Conservation (phyloP, 2,888 invertebrate species). For the Emmelina monodactyla region DNA sequence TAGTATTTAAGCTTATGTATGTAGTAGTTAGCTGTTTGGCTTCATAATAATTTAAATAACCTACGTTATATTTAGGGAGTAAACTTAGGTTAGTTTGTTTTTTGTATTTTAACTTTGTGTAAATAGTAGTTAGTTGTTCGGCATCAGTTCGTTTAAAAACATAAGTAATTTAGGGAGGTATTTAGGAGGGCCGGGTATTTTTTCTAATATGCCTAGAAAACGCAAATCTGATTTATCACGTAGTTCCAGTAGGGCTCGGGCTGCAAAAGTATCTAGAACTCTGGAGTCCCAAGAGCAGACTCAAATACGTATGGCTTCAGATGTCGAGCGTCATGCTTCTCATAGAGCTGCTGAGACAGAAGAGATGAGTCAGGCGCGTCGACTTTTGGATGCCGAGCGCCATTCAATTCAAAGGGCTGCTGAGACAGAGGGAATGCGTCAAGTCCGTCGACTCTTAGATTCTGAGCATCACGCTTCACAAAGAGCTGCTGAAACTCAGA, state of each 20-base stretch:
- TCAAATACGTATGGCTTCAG: conserved; percentile 6
- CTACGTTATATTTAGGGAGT: too few species aligned
- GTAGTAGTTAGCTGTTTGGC: too few species aligned
- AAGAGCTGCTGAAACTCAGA: conserved; percentile 10
- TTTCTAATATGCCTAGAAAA: conserved; percentile 9
- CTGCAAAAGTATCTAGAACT: conserved; percentile 9
- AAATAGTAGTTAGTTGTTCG: too few species aligned
- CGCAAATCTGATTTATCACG: conserved; percentile 11
- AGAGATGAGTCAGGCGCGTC: neutral
- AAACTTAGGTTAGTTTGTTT: too few species aligned
- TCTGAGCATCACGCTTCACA: conserved; percentile 9
- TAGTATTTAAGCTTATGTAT: too few species aligned
- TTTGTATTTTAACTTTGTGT: too few species aligned
- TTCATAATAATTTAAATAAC: too few species aligned
- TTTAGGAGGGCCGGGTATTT: too few species aligned
- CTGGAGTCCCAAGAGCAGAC: conserved; percentile 10
- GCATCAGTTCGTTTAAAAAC: too few species aligned
- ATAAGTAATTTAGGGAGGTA: too few species aligned
- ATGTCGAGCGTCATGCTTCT: conserved; percentile 3
- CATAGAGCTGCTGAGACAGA: neutral
- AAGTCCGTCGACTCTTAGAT: conserved; percentile 3
- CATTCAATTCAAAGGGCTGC: conserved; percentile 5
- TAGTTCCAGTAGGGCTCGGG: conserved; percentile 11
- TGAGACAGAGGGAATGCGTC: conserved; percentile 8
- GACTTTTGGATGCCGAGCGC: too few species aligned